Conservation (phyloP, 2,113 vertebrate genomes). For the Grammomys dolichurus region DNA sequence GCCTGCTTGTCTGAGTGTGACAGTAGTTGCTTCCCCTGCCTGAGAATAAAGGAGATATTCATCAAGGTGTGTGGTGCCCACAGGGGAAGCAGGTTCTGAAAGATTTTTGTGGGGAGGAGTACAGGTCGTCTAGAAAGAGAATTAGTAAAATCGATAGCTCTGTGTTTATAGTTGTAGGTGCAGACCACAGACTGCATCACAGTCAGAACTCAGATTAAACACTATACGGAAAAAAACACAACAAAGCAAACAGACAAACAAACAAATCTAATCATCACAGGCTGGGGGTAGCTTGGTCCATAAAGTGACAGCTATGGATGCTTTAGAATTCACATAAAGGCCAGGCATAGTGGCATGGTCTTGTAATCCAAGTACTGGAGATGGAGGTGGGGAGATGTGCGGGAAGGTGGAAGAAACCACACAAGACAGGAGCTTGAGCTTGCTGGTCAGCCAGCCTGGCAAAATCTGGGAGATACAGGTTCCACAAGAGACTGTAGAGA, state of each 20-base stretch:
- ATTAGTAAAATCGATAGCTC: not conserved
- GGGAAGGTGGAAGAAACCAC: not conserved
- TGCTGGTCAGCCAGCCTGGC: not conserved
- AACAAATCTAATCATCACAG: too few species aligned
- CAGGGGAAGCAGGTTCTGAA: not conserved
- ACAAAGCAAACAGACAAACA: not conserved
- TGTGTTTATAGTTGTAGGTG: not conserved
- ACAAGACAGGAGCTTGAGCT: not conserved
- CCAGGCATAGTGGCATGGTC: not conserved
- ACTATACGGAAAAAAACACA: not conserved
- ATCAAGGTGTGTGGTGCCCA: conserved; percentile 4
- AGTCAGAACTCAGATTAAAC: conserved; percentile 33
- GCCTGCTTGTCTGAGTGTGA: not conserved
- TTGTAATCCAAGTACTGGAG: not conserved
- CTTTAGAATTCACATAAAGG: not conserved
- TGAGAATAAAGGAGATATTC: conserved; percentile 34
- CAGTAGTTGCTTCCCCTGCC: not conserved
- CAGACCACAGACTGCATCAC: not conserved
- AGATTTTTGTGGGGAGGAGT: not conserved
- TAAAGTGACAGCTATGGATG: not conserved
- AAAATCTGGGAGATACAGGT: not conserved
- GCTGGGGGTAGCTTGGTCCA: too few species aligned
- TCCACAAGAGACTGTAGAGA: too few species aligned
- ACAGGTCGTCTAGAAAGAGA: conserved; percentile 40
- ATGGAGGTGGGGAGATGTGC: not conserved